Evolutionary conservation across 2,113 vertebrate genomes (phyloP).

Genomic region (Pseudorectes ferrugineus): DNA sequence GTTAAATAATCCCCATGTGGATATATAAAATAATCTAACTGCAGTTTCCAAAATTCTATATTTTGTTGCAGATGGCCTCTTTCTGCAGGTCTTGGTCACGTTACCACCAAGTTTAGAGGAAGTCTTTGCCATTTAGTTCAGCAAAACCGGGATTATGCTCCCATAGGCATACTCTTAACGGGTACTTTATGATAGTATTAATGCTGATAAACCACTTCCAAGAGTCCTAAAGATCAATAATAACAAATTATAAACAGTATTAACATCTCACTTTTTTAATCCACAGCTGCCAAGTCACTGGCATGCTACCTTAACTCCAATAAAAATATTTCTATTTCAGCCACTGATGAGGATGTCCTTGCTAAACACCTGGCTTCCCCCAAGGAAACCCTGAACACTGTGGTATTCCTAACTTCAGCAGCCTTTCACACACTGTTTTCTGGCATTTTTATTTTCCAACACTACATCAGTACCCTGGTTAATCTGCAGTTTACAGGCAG

Average conservation of each 20-base stretch:
- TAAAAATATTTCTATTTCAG: not conserved
- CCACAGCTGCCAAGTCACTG: not conserved
- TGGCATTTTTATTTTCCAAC: not conserved
- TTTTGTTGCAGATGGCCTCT: not conserved
- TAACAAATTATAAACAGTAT: not conserved
- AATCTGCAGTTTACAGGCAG: not conserved
- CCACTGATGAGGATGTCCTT: not conserved
- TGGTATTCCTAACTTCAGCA: not conserved
- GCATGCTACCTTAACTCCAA: not conserved
- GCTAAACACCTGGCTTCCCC: not conserved
- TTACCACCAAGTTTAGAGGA: not conserved
- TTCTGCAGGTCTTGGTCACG: not conserved
- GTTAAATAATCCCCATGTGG: slow-evolving; percentile 12
- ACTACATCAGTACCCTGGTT: not conserved
- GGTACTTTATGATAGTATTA: not conserved
- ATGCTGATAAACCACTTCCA: not conserved
- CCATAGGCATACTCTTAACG: not conserved
- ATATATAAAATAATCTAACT: slow-evolving; percentile 50
- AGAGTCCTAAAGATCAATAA: not conserved
- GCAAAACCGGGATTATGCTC: not conserved
- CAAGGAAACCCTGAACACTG: not conserved
- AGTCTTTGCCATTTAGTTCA: not conserved
- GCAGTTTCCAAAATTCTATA: not conserved
- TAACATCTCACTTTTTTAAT: not conserved
- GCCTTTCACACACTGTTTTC: not conserved